Evolutionary conservation across 2,113 vertebrate genomes (phyloP).

Genomic region (Formicarius rufipectus): DNA sequence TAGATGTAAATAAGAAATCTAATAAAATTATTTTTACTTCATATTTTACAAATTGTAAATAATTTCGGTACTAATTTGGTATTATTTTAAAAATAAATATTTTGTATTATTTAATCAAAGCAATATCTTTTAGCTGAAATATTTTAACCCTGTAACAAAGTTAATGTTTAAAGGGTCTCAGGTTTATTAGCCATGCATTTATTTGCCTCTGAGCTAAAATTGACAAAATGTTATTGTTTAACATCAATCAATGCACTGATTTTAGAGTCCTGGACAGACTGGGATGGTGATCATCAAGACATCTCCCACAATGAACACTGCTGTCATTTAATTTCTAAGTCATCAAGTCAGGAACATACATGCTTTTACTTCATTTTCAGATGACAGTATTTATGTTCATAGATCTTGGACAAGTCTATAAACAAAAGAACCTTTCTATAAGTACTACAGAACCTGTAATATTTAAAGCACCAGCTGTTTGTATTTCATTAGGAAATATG

Average conservation of each 20-base stretch:
- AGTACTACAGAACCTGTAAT: background rate
- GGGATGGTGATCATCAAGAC: background rate
- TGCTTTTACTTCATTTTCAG: background rate
- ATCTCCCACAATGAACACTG: background rate
- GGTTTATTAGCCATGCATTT: background rate
- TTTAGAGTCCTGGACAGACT: background rate
- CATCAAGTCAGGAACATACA: background rate
- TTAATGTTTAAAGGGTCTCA: background rate
- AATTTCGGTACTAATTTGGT: background rate
- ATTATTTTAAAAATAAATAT: background rate
- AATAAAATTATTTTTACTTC: background rate
- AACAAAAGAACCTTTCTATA: background rate
- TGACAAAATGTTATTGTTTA: background rate
- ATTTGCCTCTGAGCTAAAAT: background rate
- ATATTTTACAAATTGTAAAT: background rate
- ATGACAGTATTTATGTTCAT: background rate
- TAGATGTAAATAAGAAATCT: background rate
- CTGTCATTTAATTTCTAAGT: background rate
- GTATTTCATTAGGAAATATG: background rate
- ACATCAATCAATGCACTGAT: background rate
- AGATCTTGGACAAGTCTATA: background rate
- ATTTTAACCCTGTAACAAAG: background rate
- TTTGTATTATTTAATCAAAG: background rate
- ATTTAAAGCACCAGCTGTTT: background rate
- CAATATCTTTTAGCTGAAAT: background rate